Conservation (phyloP, 2,888 invertebrate species). For the Agriopis aurantiaria region DNA sequence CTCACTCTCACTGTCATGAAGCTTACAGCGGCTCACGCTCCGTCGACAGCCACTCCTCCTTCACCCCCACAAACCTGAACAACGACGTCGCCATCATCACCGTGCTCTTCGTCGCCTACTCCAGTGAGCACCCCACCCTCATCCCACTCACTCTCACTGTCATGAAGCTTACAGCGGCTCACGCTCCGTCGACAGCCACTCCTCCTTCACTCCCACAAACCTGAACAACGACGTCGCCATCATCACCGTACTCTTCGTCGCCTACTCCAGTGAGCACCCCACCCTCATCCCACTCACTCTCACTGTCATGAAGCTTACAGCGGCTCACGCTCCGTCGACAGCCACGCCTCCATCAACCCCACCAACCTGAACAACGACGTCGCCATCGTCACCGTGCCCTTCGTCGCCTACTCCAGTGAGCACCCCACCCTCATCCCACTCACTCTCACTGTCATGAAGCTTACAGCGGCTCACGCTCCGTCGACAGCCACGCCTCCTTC, state of each 20-base stretch:
- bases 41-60: conserved; percentile 52
- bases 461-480: conserved; percentile 51
- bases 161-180: conserved; percentile 47
- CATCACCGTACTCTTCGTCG: conserved; percentile 45
- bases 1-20: neutral
- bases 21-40: conserved; percentile 46
- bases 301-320: no score
- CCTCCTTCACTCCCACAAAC: conserved; percentile 47
- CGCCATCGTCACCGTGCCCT: conserved; percentile 50
- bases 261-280: conserved; percentile 48
- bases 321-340: conserved; percentile 49
- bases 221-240: conserved; percentile 57
- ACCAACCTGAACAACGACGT: conserved; percentile 54
- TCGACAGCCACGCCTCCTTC: conserved; percentile 52
- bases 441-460: neutral
- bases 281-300: neutral
- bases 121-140: conserved; percentile 43
- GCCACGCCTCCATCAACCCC: conserved; percentile 52
- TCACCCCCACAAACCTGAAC: conserved; percentile 46
- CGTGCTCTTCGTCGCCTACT: conserved; percentile 44
- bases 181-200: conserved; percentile 49
- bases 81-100: conserved; percentile 58
- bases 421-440: neutral
- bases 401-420: conserved; percentile 51
- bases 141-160: neutral